These are phyloP conservation scores for Caenorhabditis sp. DNA, from an alignment of 2,888 invertebrate genomes.

Conservation along the genomic window DNA sequence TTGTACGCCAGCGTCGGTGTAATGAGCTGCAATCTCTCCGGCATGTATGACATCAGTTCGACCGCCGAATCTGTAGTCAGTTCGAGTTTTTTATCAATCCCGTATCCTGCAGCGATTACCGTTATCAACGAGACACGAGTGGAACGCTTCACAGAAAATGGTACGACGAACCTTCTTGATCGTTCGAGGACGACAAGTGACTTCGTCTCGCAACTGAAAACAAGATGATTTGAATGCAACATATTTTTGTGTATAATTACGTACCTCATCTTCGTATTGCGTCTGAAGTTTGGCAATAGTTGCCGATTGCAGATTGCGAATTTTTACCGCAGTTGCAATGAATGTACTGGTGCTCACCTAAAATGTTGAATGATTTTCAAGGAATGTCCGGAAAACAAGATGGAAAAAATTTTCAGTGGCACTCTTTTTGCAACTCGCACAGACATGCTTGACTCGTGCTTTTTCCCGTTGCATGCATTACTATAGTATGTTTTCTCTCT, in stretches of 20 bases:
- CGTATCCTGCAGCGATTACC: slow-evolving; percentile 3
- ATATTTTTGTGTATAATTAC: background rate
- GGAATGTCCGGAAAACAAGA: slow-evolving; percentile 16
- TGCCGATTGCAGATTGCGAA: slow-evolving; percentile 74
- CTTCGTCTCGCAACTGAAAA: slow-evolving; percentile 37
- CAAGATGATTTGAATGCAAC: slow-evolving; percentile 1
- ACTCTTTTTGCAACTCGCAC: too few species aligned
- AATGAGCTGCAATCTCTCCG: slow-evolving; percentile 73
- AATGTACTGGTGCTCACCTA: slow-evolving; percentile 69
- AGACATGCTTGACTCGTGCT: too few species aligned
- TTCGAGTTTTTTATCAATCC: background rate
- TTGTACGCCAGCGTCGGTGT: slow-evolving; percentile 74
- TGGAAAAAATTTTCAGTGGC: slow-evolving; percentile 2
- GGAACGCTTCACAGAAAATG: slow-evolving; percentile 58
- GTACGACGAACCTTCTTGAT: slow-evolving; percentile 27
- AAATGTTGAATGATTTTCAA: too few species aligned
- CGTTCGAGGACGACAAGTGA: slow-evolving; percentile 18
- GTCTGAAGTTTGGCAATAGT: slow-evolving; percentile 73
- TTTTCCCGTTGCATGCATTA: too few species aligned
- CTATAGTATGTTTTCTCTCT: too few species aligned
- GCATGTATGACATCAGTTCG: slow-evolving; percentile 73
- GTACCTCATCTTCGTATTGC: slow-evolving; percentile 48
- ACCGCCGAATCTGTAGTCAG: slow-evolving; percentile 69
- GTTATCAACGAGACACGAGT: slow-evolving; percentile 41
- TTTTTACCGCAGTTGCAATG: slow-evolving; percentile 70